phyloP scores from a whole-genome alignment of 2,113 vertebrate species.

The Macroglossus sobrinus region DNA sequence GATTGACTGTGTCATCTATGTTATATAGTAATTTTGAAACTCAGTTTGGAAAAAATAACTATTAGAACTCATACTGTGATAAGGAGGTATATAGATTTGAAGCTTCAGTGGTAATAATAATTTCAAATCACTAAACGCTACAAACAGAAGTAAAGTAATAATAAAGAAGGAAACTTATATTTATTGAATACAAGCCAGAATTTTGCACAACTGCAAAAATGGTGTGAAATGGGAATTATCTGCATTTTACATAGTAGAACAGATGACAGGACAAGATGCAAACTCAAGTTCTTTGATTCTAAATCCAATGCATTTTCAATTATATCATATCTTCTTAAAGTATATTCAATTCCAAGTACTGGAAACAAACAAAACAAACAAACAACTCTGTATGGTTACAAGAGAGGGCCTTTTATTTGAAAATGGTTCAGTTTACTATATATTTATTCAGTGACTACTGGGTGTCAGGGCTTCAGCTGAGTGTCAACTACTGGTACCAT shows the following conservation, averaged over 20 bases:
- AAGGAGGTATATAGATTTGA: background rate
- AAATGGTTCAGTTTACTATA: background rate
- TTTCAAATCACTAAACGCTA: constrained; percentile 25
- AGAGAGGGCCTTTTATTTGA: background rate
- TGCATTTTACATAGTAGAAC: background rate
- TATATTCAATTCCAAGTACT: background rate
- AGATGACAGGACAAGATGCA: background rate
- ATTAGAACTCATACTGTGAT: background rate
- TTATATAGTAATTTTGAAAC: background rate
- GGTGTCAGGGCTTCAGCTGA: background rate
- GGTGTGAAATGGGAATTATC: background rate
- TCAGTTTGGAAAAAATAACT: background rate
- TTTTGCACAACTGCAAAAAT: background rate
- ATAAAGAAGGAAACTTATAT: background rate
- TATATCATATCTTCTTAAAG: background rate
- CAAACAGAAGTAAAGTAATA: constrained; percentile 19
- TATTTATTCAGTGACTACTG: background rate
- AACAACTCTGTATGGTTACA: background rate
- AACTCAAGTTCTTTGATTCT: background rate
- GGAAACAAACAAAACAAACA: background rate
- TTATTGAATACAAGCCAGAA: background rate
- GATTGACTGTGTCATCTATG: background rate
- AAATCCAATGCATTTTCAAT: background rate
- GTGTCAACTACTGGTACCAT: no score
- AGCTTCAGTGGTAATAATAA: background rate